A percentile compares a stretch with the other conserved stretches of the same genome.
phyloP scores from a whole-genome alignment of 1,140 invertebrate genomes.

The Chironomus striatipennis region DNA sequence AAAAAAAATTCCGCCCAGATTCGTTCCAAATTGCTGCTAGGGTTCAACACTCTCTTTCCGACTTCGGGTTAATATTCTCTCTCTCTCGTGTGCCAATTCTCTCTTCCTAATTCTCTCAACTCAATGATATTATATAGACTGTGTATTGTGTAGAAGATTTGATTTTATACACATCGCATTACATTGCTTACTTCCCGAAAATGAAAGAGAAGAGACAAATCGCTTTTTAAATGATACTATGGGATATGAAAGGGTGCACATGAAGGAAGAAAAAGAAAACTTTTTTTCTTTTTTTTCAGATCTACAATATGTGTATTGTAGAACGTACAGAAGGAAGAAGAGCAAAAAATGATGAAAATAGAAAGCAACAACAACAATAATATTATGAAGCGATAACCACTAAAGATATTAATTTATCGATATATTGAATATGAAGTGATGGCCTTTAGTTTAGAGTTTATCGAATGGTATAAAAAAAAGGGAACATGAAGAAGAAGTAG shows the following conservation, averaged over 20 bases:
- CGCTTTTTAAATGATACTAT: not conserved
- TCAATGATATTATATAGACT: too few species aligned
- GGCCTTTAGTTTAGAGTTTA: not conserved
- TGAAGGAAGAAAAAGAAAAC: too few species aligned
- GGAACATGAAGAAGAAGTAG: too few species aligned
- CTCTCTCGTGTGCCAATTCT: not conserved
- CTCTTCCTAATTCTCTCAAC: not conserved
- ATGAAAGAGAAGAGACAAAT: not conserved
- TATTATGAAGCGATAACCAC: not conserved
- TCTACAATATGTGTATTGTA: too few species aligned
- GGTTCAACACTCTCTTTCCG: not conserved
- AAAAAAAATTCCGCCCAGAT: too few species aligned
- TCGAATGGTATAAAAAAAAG: too few species aligned
- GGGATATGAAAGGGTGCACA: not conserved
- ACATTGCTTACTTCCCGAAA: not conserved
- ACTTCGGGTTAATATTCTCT: not conserved
- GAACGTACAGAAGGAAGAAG: not conserved
- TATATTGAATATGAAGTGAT: not conserved
- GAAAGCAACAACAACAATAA: not conserved
- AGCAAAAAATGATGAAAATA: not conserved
- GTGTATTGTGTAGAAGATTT: not conserved
- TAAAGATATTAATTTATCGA: conserved; percentile 15
- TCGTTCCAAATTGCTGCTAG: too few species aligned
- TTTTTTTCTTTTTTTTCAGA: too few species aligned
- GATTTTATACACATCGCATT: not conserved